Evolutionary conservation across 1,140 invertebrate species (phyloP).

Genomic region (Drosophila takahashii): DNA sequence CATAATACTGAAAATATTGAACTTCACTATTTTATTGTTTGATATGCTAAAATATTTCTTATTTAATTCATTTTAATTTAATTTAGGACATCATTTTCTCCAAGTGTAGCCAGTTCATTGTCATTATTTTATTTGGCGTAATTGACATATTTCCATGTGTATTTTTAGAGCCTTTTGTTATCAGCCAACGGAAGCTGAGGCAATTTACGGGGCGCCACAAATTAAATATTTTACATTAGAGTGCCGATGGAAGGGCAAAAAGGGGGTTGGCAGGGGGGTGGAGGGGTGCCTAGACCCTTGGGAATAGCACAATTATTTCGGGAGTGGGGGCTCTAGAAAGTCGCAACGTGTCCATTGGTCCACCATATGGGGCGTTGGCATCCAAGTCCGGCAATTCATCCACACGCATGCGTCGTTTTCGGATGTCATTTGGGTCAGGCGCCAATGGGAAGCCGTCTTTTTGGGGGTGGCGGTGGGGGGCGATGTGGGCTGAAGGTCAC

Average conservation of each 20-base stretch:
- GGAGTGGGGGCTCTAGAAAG: constrained; percentile 16
- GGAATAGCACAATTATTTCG: background rate
- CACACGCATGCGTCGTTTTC: constrained; percentile 44
- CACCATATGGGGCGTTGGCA: constrained; percentile 20
- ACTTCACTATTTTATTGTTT: no score
- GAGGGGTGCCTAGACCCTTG: background rate
- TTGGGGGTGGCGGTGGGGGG: background rate
- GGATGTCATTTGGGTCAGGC: constrained; percentile 44
- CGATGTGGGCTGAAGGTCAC: constrained; percentile 15
- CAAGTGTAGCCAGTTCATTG: constrained; percentile 23
- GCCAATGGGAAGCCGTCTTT: constrained; percentile 36
- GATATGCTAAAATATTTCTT: no score
- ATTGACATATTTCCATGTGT: constrained; percentile 3
- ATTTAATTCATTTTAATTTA: no score
- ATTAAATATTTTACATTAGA: background rate
- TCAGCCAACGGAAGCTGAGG: constrained; percentile 45
- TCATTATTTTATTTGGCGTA: background rate
- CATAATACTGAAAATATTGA: no score
- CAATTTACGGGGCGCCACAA: constrained; percentile 17
- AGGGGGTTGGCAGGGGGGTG: background rate
- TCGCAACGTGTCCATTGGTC: constrained; percentile 65
- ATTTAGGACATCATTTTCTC: no score
- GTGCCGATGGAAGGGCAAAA: background rate
- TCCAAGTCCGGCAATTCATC: constrained; percentile 25
- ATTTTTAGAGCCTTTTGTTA: constrained; percentile 31